phyloP scores from a whole-genome alignment of 2,888 invertebrate species.

The Frankliniella intonsa region DNA sequence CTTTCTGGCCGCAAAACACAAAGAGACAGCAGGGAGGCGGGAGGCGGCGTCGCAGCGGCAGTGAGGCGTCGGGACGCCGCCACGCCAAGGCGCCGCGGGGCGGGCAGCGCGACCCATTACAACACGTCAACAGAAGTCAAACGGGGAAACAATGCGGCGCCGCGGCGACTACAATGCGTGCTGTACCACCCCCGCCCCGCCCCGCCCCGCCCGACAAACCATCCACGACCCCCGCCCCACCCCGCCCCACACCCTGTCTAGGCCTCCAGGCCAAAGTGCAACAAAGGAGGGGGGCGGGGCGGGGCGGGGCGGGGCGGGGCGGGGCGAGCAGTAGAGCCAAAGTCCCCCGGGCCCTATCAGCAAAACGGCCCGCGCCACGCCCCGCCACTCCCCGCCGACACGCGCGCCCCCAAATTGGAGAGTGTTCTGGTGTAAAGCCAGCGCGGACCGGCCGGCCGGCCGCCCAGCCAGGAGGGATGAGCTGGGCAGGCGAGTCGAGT shows the following conservation, averaged over 20 bases:
- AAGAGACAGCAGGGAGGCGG: neutral
- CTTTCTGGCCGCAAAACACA: neutral
- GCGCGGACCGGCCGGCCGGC: neutral
- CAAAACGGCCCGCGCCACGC: neutral
- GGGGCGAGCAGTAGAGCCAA: neutral
- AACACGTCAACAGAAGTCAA: neutral
- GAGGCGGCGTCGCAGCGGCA: neutral
- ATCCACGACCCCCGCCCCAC: no score
- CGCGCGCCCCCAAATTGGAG: neutral
- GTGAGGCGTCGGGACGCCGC: neutral
- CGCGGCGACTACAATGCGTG: neutral
- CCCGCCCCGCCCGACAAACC: no score
- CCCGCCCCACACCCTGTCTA: neutral
- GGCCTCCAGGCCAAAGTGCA: neutral
- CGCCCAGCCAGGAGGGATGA: neutral
- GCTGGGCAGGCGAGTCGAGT: no score
- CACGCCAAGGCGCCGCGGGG: neutral
- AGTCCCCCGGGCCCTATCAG: conserved; percentile 4
- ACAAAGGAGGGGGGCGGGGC: neutral
- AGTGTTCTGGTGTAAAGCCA: conserved; percentile 16
- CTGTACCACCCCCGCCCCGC: neutral
- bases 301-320: neutral
- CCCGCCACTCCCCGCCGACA: neutral
- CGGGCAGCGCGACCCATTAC: neutral
- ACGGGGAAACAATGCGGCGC: neutral